Base-by-base conservation (phyloP, 1,140 invertebrate genomes). In the Cherax destructor region DNA sequence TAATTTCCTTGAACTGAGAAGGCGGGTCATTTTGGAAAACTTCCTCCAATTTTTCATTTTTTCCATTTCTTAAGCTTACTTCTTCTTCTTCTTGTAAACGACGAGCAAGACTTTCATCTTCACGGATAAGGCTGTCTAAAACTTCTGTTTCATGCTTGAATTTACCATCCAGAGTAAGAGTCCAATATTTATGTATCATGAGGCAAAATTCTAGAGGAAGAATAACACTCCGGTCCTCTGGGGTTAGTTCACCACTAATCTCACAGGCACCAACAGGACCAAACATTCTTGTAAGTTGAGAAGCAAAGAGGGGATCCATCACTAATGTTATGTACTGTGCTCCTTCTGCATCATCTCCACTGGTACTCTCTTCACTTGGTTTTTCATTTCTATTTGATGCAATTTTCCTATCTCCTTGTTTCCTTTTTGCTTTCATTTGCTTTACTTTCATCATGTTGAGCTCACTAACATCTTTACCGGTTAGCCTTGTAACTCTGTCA, bases 241-340 rank as follows among this genome's bases (percentile, higher is more conserved):
- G 49, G 1, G 90, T 47, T 52, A 91, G 61, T 11, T 91, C 90
- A 21, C 85, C 90, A 50, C 78, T 86, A 30, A 86, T 76, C 11
- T 79, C 83, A 79, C 52, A 91, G 7, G 78, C 59, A 4, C 90
- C 90, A 9, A 87, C 72, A 21, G 84, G 77, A 52, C 90, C 90
- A 87, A 91, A 91, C 90, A 91, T 65, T 10, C 79, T 86, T n/a
- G 24, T 83, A 7, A 91, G 72, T 78, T 91, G 90, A 24, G 90
- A 87, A 10, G 90, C 90, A 87, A 91, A 91, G 7, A 91, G 79
- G 13, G 90, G 78, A 50, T 91, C 90, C 90, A 91, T 91, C 2
- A 87, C 85, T 24, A 91, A 52, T 13, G 90, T 86, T 56, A 91
- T 76, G 21, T 83, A 91, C 49, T 87, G 84, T 24, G 90, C 84